A percentile compares a stretch with the other conserved stretches of the same genome.
Evolutionary conservation across 2,888 invertebrate genomes (phyloP).

Genomic region (Netelia melanura): DNA sequence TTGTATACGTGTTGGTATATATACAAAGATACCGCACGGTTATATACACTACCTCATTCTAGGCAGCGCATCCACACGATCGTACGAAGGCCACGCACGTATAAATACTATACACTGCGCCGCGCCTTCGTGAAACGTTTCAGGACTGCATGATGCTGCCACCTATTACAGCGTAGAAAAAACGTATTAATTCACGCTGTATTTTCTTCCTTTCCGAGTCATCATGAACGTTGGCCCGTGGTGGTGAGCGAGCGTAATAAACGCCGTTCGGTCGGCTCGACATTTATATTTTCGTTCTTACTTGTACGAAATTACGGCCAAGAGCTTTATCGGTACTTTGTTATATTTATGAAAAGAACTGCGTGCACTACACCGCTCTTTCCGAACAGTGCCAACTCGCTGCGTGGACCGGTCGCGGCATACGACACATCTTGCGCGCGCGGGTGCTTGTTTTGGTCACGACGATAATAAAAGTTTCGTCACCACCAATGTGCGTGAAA

Average conservation of each 20-base stretch:
- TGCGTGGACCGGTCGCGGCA: too few species aligned
- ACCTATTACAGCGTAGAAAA: slow-evolving; percentile 1
- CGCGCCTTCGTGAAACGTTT: slow-evolving; percentile 33
- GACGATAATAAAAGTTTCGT: slow-evolving; percentile 1
- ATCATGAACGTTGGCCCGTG: too few species aligned
- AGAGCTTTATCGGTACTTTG: too few species aligned
- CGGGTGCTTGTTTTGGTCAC: not conserved
- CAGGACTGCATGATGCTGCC: slow-evolving; percentile 45
- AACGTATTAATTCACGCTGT: slow-evolving; percentile 1
- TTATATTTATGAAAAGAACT: too few species aligned
- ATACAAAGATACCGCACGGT: slow-evolving; percentile 8
- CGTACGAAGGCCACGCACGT: slow-evolving; percentile 60
- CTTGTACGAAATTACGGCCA: too few species aligned
- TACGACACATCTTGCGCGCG: not conserved
- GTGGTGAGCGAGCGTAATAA: too few species aligned
- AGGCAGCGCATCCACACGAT: slow-evolving; percentile 56
- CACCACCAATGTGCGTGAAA: slow-evolving; percentile 10
- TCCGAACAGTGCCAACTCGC: too few species aligned
- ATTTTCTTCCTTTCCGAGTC: not conserved
- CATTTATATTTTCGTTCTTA: too few species aligned
- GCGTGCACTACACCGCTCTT: too few species aligned
- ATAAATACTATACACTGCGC: slow-evolving; percentile 40
- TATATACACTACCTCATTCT: slow-evolving; percentile 1
- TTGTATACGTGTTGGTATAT: slow-evolving; percentile 29
- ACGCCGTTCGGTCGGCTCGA: too few species aligned